Evolutionary conservation across 2,797 vertebrate genomes (phyloP), one percentile per base, ranked within the genome.

Genomic region (Artibeus lituratus): DNA sequence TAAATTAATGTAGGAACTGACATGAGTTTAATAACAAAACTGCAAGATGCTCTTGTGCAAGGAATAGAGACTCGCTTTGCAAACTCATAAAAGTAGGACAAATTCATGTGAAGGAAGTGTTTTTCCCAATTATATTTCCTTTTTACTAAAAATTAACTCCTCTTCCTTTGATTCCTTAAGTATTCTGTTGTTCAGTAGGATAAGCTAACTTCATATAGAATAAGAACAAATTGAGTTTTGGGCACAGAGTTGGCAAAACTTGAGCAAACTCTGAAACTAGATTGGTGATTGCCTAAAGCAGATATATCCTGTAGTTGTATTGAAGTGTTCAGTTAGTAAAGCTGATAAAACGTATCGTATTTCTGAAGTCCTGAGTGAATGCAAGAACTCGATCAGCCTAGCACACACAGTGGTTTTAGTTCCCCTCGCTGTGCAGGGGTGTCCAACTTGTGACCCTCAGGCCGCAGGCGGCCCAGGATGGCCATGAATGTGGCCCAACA

Each of bases 171-270:
- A 73, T 35, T 65, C 0, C 0, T 24, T 24, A 93, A 65, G 70
- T 90, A 8, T 67, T 87, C 49, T 87, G 3, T 78, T 93, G 91
- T 94, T 65, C n/a, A 92, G 32, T 47, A 83, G 49, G n/a, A 85
- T 78, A 69, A 88, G 4, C 22, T 82, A 73, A 62, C 12, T 72
- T 65, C 65, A 51, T 51, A 42, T 53, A 67, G 12, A 80, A 35
- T 90, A 87, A 44, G 10, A 74, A 73, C 9, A 95, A 90, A 69
- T 69, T 80, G 95, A 83, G 7, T 91, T 91, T 87, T 67, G 94
- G 47, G 67, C 12, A 35, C 22, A 83, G 10, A 55, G 7, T 81
- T 89, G 57, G 16, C 8, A 69, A 97, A 91, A 84, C 7, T 62
- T 96, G 5, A 53, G 29, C 57, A 87, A 84, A 91, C 21, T 35